phyloP scores from a whole-genome alignment of 2,888 invertebrate genomes.

The Stramonita haemastoma region DNA sequence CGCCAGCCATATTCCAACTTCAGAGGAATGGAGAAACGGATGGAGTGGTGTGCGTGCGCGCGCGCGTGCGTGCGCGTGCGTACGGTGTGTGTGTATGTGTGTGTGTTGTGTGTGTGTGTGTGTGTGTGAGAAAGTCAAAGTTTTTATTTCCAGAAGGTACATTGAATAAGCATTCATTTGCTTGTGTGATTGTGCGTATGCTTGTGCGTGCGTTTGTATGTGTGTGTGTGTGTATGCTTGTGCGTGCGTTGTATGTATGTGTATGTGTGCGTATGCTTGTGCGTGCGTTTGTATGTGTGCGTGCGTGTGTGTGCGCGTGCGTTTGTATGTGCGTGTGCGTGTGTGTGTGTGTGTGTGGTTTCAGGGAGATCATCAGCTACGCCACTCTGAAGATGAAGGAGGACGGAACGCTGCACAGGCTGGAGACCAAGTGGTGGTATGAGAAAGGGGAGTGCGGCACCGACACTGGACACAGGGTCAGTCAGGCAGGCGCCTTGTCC shows the following conservation, averaged over 20 bases:
- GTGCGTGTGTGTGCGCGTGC: neutral
- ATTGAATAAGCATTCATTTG: too few species aligned
- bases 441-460: constrained; percentile 81
- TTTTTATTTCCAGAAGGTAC: too few species aligned
- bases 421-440: constrained; percentile 97
- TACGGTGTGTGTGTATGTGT: too few species aligned
- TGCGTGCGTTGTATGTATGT: constrained; percentile 19
- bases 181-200: neutral
- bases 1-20: too few species aligned
- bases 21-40: neutral
- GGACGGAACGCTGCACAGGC: constrained; percentile 91
- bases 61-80: too few species aligned
- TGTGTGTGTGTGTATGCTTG: constrained; percentile 8
- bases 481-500: too few species aligned
- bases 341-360: constrained; percentile 61
- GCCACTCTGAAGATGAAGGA: constrained; percentile 93
- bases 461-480: constrained; percentile 57
- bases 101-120: too few species aligned
- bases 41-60: neutral
- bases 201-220: neutral
- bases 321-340: neutral
- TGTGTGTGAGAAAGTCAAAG: too few species aligned
- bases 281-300: neutral
- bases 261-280: neutral
- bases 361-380: constrained; percentile 93